phyloP scores from a whole-genome alignment of 2,888 invertebrate genomes.

The Entomobrya multifasciata region DNA sequence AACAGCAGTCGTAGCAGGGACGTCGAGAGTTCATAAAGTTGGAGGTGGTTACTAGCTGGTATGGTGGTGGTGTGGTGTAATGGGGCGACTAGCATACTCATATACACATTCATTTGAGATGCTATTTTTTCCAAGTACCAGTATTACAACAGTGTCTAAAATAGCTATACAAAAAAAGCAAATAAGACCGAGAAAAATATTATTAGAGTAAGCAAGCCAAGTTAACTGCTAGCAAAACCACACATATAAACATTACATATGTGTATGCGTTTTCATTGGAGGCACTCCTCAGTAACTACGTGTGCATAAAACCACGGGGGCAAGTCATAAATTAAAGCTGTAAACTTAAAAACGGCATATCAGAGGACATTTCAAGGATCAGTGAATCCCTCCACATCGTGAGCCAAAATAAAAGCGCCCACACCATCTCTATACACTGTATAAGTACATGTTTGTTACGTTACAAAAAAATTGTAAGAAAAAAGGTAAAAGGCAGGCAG shows the following conservation, averaged over 20 bases:
- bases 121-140: slow-evolving; percentile 26
- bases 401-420: slow-evolving; percentile 66
- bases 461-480: slow-evolving; percentile 49
- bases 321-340: slow-evolving; percentile 73
- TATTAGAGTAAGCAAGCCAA: slow-evolving; percentile 36
- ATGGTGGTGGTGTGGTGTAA: background rate
- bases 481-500: slow-evolving; percentile 50
- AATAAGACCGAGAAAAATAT: slow-evolving; percentile 8
- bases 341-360: slow-evolving; percentile 74
- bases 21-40: slow-evolving; percentile 70
- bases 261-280: slow-evolving; percentile 31
- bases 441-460: slow-evolving; percentile 10
- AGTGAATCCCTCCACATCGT: slow-evolving; percentile 67
- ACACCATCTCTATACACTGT: slow-evolving; percentile 19
- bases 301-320: slow-evolving; percentile 73
- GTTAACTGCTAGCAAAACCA: slow-evolving; percentile 32
- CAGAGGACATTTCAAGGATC: slow-evolving; percentile 74
- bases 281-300: slow-evolving; percentile 59
- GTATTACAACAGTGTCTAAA: slow-evolving; percentile 21
- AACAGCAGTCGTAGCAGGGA: slow-evolving; percentile 26
- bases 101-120: slow-evolving; percentile 23
- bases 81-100: slow-evolving; percentile 27
- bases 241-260: slow-evolving; percentile 16
- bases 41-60: slow-evolving; percentile 42
- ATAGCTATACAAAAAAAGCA: slow-evolving; percentile 36